Evolutionary conservation across 2,113 vertebrate genomes (phyloP), one percentile per base, ranked within the genome.

Genomic region (Columba janthina): DNA sequence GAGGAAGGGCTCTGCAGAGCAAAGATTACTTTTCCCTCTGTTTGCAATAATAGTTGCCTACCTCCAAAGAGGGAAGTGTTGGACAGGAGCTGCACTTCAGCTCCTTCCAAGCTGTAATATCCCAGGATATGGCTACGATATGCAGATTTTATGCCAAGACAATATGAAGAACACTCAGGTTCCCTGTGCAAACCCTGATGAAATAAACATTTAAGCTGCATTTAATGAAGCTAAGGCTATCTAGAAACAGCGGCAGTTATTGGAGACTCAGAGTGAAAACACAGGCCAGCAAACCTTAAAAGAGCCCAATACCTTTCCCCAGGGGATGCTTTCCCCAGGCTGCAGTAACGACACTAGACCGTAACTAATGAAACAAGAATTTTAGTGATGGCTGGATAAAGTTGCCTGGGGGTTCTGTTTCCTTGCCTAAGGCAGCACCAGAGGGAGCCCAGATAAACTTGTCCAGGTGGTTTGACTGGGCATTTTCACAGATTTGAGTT

Each of bases 341-440:
- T 74, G 25, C 1, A 2, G 46, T 74, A 85, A 77, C 28, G 85
- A 34, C 50, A 58, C 24, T 62, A 66, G 69, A 53, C 54, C 4
- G 0, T 67, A 79, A 77, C 56, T 77, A 81, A 24, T 34, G 20
- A 8, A 92, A 56, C 29, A 56, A 71, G 73, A 21, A 32, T 17
- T 87, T 66, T 4, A 85, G 53, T 40, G 56, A 86, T 64, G 83
- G n/a, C 24, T 78, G 57, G 53, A 81, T 78, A 58, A 92, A 74
- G 34, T 34, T 61, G 32, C 76, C 73, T 69, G 40, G 14, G 22
- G 46, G 54, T 61, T 93, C n/a, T 85, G 66, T 85, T 85, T 78
- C 36, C 80, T 72, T 92, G 80, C 65, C 66, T 51, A 8, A 81
- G 83, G 95, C 83, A 92, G 61, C 69, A 36, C 48, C 79, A 48